Evolutionary conservation across 2,113 vertebrate species (phyloP).

Genomic region (Sporophila hypoxantha): DNA sequence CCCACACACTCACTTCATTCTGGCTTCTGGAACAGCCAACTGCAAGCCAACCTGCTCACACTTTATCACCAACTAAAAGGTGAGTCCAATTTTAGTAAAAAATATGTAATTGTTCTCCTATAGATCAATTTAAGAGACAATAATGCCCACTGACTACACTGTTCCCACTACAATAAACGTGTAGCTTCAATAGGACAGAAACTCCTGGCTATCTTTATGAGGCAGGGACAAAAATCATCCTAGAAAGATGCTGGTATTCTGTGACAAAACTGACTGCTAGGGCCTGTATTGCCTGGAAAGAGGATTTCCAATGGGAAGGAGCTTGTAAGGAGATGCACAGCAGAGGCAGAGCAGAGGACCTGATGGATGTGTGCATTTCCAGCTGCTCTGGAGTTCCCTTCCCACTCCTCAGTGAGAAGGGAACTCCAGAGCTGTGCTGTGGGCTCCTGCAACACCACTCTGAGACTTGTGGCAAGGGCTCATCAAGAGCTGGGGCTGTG

Average conservation of each 20-base stretch:
- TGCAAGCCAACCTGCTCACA: background rate
- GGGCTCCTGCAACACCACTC: background rate
- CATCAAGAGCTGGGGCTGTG: background rate
- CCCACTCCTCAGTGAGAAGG: background rate
- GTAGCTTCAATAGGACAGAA: background rate
- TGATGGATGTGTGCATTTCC: background rate
- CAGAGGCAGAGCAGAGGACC: background rate
- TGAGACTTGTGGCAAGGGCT: background rate
- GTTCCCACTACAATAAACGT: background rate
- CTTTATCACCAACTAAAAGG: background rate
- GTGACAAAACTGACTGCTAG: background rate
- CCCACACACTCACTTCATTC: background rate
- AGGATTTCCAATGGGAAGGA: background rate
- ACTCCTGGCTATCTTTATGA: background rate
- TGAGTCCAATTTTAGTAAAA: background rate
- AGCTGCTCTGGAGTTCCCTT: background rate
- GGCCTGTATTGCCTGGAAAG: accelerated
- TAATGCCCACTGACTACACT: background rate
- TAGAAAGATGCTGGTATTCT: background rate
- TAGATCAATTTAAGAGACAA: background rate
- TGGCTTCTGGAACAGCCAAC: background rate
- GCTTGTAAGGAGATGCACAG: too few species aligned
- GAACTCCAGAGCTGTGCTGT: accelerated
- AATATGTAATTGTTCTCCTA: background rate
- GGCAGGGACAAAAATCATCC: background rate